Evolutionary conservation across 1,140 invertebrate genomes (phyloP), one percentile per base, ranked within the genome.

Genomic region (Micrasema longulum): DNA sequence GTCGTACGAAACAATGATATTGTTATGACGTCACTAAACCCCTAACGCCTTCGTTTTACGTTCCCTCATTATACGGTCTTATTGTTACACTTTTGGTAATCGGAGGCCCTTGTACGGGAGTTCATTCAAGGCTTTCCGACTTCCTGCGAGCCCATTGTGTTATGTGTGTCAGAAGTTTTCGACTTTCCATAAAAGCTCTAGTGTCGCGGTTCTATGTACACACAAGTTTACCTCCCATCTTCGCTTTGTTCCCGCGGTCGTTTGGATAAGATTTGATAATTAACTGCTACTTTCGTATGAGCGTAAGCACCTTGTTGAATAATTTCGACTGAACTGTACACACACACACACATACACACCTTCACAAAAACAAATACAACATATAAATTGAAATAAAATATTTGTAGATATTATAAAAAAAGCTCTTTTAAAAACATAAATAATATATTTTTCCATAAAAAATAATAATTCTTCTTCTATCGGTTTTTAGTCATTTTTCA

Each of bases 11-110:
- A 60, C 55, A 60, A 60, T 60, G 55, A 60, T 60, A 60, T 20
- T 38, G 55, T 60, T 60, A 60, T 60, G 55, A 60, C 55, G 55
- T 60, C 36, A 60, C 55, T 60, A 60, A 55, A 60, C 55, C 35
- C 35, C 16, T 38, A 41, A 60, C 36, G 18, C 16, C 55, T 60
- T 60, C 55, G 55, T 41, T 60, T 60, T 60, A 60, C 36, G 31
- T 18, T 60, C 55, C 36, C 36, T 20, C 36, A 60, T 60, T 60
- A 60, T 60, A 60, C 55, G 35, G 55, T 60, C 55, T 60, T 60
- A 60, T 60, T 60, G 55, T 60, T 60, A 60, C 55, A 60, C 55
- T 41, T 60, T 60, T 16, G 5, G 35, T 60, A 60, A 60, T 60
- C 55, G 55, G 14, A 20, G 31, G 16, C 36, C 55, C 55, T 38